Evolutionary conservation across 2,113 vertebrate species (phyloP), one percentile per base, ranked within the genome.

Genomic region (Equus quagga): DNA sequence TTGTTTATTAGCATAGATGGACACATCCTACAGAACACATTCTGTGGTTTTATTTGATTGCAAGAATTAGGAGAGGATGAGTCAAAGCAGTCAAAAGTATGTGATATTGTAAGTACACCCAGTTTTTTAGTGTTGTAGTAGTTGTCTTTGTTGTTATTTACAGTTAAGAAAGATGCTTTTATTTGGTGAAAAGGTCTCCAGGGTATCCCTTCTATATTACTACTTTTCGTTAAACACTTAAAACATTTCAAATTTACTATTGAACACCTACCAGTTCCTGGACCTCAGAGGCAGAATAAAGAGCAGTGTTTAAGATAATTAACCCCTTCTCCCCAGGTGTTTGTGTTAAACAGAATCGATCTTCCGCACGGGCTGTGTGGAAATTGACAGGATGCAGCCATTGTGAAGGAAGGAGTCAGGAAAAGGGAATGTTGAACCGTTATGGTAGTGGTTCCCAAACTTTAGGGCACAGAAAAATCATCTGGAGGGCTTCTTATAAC

Each of bases 11-110:
- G 33, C 83, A 73, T 81, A 73, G 65, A 56, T 24, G 46, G 36
- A 36, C 23, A 41, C 76, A 0, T 83, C 8, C 60, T 82, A 41
- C 4, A 41, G 81, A 81, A 36, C 26, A 64, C n/a, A 46, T 54
- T 75, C 51, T 69, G 14, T 96, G 41, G 49, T 49, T 56, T 81
- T 94, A 46, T 87, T 96, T 96, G 56, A 36, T 58, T 58, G 10
- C n/a, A 69, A 96, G 85, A 83, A 67, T 89, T 93, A 58, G 76
- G 56, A 72, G 70, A 65, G n/a, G 31, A 41, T 33, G 26, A 76
- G 51, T 76, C 62, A 83, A n/a, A 60, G 49, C 41, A 11, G 13
- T 58, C 60, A 56, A 51, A 41, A 60, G 41, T 83, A 15, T n/a
- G 26, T 92, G 36, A 33, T 67, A 67, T 36, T 67, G 26, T 75